These are phyloP conservation scores for Dasyprocta punctata DNA, from an alignment of 2,113 vertebrate species.

Conservation along the genomic window DNA sequence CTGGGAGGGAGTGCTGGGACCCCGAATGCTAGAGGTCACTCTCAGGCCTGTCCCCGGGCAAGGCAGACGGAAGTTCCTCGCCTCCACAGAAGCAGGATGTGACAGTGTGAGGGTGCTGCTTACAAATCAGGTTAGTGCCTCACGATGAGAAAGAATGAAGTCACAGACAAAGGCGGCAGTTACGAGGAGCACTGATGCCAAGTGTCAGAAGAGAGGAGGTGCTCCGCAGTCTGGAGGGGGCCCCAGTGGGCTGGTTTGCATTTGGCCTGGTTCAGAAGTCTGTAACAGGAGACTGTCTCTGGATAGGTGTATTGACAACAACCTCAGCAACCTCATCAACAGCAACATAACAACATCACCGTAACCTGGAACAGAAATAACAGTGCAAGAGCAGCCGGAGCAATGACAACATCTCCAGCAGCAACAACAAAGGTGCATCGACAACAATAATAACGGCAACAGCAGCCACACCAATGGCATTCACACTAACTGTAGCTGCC, in stretches of 20 bases:
- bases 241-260: neutral
- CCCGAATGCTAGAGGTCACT: too few species aligned
- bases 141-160: neutral
- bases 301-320: too few species aligned
- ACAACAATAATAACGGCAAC: neutral
- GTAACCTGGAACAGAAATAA: neutral
- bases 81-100: neutral
- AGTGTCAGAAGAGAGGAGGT: neutral
- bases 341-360: neutral
- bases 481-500: neutral
- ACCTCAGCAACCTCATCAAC: neutral
- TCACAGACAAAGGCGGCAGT: neutral
- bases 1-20: neutral
- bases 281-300: neutral
- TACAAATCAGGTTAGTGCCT: neutral
- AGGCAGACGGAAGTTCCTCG: neutral
- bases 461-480: too few species aligned
- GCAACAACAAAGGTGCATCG: neutral
- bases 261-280: neutral
- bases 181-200: neutral
- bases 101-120: neutral
- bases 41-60: too few species aligned
- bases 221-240: neutral
- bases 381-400: too few species aligned
- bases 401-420: neutral